A percentile compares a stretch with the other conserved stretches of the same genome.
Evolutionary conservation across 2,113 vertebrate genomes (phyloP).

Genomic region (Carassius carassius): DNA sequence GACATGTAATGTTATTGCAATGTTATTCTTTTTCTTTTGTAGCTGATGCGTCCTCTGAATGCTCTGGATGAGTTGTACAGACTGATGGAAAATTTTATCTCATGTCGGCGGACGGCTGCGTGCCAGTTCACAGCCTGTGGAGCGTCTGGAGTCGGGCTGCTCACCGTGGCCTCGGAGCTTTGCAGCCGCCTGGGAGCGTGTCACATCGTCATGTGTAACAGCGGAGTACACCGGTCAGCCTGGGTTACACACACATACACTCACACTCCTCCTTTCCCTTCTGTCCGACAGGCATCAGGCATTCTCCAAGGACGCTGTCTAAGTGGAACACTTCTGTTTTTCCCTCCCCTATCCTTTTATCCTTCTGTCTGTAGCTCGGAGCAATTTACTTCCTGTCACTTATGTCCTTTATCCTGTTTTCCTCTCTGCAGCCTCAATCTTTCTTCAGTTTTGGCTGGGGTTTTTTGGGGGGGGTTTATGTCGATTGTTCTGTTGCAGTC

Average conservation of each 20-base stretch:
- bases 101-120: slow-evolving; percentile 85
- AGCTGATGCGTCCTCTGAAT: slow-evolving; percentile 94
- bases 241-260: slow-evolving; percentile 12
- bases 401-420: slow-evolving; percentile 39
- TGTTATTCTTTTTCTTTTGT: slow-evolving; percentile 7
- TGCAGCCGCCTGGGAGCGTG: slow-evolving; percentile 91
- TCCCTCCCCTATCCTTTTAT: not conserved
- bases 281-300: not conserved
- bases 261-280: slow-evolving; percentile 10
- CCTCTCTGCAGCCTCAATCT: slow-evolving; percentile 24
- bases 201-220: slow-evolving; percentile 97
- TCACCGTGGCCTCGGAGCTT: slow-evolving; percentile 90
- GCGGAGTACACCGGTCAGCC: slow-evolving; percentile 92
- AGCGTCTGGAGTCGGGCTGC: slow-evolving; percentile 92
- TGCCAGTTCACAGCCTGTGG: slow-evolving; percentile 90
- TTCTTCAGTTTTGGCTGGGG: not conserved
- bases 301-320: not conserved
- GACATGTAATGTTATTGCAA: not conserved
- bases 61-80: slow-evolving; percentile 94
- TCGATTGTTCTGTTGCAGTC: not conserved
- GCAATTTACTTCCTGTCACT: slow-evolving; percentile 27
- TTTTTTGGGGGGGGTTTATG: not conserved
- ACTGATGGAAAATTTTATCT: slow-evolving; percentile 90
- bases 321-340: not conserved
- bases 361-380: slow-evolving; percentile 6